Evolutionary conservation across 2,888 invertebrate genomes (phyloP).

Genomic region (Drosophila mettleri): DNA sequence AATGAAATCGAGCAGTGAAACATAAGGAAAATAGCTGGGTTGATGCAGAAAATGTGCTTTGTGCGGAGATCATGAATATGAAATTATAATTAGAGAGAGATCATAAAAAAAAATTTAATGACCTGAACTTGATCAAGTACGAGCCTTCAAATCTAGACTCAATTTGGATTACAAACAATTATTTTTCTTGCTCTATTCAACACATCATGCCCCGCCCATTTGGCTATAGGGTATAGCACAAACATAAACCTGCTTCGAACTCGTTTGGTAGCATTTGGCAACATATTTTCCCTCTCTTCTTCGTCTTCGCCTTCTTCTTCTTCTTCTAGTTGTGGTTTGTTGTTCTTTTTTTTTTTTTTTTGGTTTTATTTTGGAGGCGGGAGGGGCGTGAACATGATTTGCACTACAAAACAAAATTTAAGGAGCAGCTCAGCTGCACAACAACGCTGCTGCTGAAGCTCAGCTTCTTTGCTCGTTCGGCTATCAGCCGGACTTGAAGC

Average conservation of each 20-base stretch:
- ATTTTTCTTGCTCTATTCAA: no score
- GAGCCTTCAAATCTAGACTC: no score
- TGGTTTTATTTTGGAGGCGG: conserved; percentile 36
- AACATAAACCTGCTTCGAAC: conserved; percentile 70
- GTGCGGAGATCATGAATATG: no score
- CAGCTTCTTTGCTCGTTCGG: not conserved
- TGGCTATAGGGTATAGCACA: conserved; percentile 1
- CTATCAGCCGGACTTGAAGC: conserved; percentile 8
- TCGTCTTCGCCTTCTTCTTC: not conserved
- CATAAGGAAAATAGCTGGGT: no score
- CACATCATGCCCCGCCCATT: no score
- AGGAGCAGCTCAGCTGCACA: conserved; percentile 64
- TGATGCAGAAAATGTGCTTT: no score
- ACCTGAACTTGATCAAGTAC: no score
- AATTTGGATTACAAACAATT: no score
- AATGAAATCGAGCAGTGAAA: not conserved
- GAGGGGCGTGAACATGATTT: conserved; percentile 73
- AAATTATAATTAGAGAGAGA: not conserved
- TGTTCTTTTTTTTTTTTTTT: conserved; percentile 7
- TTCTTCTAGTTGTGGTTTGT: conserved; percentile 17
- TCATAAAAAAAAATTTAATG: not conserved
- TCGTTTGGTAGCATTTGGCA: conserved; percentile 74
- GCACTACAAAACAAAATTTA: conserved; percentile 76
- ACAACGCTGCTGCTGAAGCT: conserved; percentile 1
- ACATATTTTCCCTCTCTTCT: conserved; percentile 10